Conservation (phyloP, 2,888 invertebrate genomes). For the Loripinus fragilis region DNA sequence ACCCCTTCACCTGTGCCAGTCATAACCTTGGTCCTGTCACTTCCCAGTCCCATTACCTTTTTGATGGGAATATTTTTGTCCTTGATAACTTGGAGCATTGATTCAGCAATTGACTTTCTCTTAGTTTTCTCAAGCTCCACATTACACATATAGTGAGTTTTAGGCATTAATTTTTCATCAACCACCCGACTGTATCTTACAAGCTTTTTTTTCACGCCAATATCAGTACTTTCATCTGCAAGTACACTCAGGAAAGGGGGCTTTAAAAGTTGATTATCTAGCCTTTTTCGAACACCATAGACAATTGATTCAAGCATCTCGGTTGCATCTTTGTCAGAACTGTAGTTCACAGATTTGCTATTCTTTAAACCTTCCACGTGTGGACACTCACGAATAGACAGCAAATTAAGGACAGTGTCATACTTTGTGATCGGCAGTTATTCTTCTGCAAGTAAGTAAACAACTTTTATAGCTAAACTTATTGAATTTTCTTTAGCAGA, state of each 20-base stretch:
- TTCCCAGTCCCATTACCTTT: constrained; percentile 16
- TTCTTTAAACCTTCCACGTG: neutral
- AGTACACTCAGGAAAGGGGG: constrained; percentile 14
- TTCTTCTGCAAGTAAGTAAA: too few species aligned
- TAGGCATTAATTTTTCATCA: constrained; percentile 19
- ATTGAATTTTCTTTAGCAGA: too few species aligned
- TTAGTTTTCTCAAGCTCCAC: neutral
- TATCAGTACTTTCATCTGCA: constrained; percentile 14
- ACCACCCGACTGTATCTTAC: neutral
- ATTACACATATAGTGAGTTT: constrained; percentile 25
- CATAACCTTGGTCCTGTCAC: constrained; percentile 19
- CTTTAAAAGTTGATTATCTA: neutral
- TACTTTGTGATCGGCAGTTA: too few species aligned
- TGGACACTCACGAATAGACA: neutral
- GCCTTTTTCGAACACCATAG: neutral
- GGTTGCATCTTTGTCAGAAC: neutral
- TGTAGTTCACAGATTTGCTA: neutral
- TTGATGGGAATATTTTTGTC: neutral
- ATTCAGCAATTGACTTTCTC: constrained; percentile 10
- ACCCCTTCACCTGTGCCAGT: constrained; percentile 18
- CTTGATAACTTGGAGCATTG: neutral
- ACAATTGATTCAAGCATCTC: neutral
- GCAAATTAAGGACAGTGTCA: too few species aligned
- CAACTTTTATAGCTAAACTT: too few species aligned
- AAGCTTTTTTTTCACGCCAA: constrained; percentile 28